phyloP scores from a whole-genome alignment of 2,888 invertebrate genomes.

The Eueremaeus valkanovi region DNA sequence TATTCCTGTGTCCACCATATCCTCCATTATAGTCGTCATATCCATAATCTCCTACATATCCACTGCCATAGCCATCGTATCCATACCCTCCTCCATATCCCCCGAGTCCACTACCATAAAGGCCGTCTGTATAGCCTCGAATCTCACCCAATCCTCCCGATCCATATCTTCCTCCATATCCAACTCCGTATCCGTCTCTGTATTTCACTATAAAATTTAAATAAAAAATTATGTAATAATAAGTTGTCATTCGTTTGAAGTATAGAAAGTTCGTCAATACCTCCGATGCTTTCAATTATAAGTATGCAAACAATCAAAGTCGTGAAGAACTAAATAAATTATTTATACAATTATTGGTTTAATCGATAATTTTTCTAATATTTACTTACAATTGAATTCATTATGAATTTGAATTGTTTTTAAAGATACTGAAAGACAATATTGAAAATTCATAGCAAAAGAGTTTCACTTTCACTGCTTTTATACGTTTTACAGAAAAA shows the following conservation, averaged over 20 bases:
- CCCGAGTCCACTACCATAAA: not conserved
- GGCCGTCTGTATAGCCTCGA: not conserved
- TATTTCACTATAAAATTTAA: no score
- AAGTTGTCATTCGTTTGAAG: no score
- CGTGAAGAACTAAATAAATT: no score
- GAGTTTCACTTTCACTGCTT: not conserved
- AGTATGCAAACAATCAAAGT: no score
- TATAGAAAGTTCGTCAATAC: no score
- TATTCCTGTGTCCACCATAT: not conserved
- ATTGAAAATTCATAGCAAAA: not conserved
- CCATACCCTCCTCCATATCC: not conserved
- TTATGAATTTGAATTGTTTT: not conserved
- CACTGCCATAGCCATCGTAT: not conserved
- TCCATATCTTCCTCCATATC: no score
- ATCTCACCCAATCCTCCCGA: no score
- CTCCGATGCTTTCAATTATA: no score
- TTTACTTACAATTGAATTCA: constrained; percentile 9
- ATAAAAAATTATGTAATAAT: no score
- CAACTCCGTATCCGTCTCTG: no score
- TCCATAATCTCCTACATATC: not conserved
- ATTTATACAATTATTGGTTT: no score
- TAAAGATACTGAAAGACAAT: not conserved
- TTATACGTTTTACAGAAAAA: not conserved
- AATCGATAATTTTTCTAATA: not conserved
- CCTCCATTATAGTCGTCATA: not conserved